These are phyloP conservation scores for Ctenodactylus gundi DNA, from an alignment of 2,113 vertebrate genomes.

Conservation along the genomic window DNA sequence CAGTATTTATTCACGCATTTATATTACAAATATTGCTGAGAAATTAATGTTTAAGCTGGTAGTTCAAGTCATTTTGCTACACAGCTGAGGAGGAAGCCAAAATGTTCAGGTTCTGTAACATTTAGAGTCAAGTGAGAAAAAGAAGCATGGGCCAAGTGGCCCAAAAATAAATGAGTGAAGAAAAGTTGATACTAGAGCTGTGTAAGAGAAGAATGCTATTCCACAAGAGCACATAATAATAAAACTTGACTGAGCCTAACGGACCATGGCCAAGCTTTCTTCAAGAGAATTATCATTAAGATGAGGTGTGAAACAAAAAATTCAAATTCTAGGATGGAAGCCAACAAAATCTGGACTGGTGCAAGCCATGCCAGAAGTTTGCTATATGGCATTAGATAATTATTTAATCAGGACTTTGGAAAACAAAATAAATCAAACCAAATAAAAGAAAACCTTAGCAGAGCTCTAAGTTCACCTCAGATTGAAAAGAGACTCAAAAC, in stretches of 20 bases:
- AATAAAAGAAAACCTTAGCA: not conserved
- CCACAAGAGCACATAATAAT: not conserved
- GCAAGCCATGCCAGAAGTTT: not conserved
- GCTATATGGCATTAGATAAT: not conserved
- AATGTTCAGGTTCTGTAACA: not conserved
- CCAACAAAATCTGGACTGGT: not conserved
- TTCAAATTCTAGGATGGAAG: not conserved
- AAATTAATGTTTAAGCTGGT: not conserved
- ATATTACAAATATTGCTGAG: not conserved
- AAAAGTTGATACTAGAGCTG: not conserved
- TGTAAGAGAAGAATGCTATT: not conserved
- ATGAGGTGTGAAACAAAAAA: not conserved
- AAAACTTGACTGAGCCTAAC: not conserved
- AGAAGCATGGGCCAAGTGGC: not conserved
- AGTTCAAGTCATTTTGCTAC: not conserved
- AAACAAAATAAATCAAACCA: not conserved
- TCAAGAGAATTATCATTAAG: slow-evolving; percentile 13
- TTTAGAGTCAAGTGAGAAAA: not conserved
- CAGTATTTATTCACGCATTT: not conserved
- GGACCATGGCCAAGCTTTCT: not conserved
- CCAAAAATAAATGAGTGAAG: not conserved
- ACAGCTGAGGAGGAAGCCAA: not conserved
- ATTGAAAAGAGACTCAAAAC: not conserved
- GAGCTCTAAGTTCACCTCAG: not conserved
- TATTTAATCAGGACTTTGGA: not conserved